Percentiles rank a stretch among this genome's conserved stretches.
Conservation (phyloP, 1,140 invertebrate genomes). For the Rhagoletis pomonella region DNA sequence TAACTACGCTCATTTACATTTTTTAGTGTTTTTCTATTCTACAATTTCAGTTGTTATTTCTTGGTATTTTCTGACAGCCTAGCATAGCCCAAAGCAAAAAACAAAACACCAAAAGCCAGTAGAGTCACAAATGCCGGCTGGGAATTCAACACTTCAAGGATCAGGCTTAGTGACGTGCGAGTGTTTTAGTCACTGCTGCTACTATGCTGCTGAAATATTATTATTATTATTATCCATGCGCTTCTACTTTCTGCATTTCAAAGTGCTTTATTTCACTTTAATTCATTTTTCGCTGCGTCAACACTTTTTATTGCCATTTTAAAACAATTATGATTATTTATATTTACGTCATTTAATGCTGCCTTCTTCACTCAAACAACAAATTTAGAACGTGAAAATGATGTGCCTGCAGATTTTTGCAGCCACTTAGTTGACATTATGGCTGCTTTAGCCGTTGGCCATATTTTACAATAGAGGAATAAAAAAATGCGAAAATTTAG, state of each 20-base stretch:
- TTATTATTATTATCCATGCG: neutral
- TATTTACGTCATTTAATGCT: slow-evolving; percentile 3
- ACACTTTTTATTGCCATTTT: slow-evolving; percentile 35
- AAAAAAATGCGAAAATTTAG: too few relatives aligned
- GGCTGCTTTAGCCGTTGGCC: neutral
- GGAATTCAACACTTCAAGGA: too few relatives aligned
- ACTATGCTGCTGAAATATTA: neutral
- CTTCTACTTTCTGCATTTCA: neutral
- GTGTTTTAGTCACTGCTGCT: neutral
- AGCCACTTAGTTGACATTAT: neutral
- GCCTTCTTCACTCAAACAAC: neutral
- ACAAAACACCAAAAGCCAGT: too few relatives aligned
- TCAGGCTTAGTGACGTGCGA: neutral
- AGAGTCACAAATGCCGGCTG: too few relatives aligned
- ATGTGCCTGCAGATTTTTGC: neutral
- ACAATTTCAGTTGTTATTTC: too few relatives aligned
- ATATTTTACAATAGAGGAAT: too few relatives aligned
- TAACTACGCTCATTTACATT: too few relatives aligned
- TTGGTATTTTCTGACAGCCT: too few relatives aligned
- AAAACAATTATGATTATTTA: slow-evolving; percentile 46
- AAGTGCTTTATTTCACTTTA: neutral
- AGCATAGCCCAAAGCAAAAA: too few relatives aligned
- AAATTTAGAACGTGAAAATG: neutral
- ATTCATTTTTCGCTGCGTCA: neutral
- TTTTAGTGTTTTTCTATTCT: too few relatives aligned